These are phyloP conservation scores for Cotesia vestalis DNA, from an alignment of 1,140 invertebrate genomes.

Conservation along the genomic window DNA sequence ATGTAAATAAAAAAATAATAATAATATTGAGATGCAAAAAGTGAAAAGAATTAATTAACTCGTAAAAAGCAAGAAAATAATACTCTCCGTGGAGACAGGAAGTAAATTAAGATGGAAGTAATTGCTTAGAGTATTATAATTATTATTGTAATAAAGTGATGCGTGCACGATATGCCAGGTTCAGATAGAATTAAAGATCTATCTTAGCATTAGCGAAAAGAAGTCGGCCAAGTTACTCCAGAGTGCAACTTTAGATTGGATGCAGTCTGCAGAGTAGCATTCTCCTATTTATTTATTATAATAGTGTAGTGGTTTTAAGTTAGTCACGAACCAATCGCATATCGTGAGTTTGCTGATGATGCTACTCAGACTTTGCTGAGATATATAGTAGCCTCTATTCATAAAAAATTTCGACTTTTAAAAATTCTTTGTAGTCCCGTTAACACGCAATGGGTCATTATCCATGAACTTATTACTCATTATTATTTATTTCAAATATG, in stretches of 20 bases:
- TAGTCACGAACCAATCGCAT: conserved; percentile 5
- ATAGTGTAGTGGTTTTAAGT: not conserved
- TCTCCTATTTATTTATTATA: no score
- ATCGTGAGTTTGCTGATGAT: not conserved
- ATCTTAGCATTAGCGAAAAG: not conserved
- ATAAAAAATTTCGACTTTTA: no score
- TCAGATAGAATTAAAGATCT: conserved; percentile 6
- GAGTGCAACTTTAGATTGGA: not conserved
- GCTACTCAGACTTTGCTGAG: not conserved
- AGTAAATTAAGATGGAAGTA: not conserved
- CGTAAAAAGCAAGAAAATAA: not conserved
- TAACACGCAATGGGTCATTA: no score
- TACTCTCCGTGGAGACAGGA: not conserved
- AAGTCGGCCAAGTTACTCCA: not conserved
- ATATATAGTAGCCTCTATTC: not conserved
- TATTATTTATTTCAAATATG: no score
- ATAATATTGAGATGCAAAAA: not conserved
- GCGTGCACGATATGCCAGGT: not conserved
- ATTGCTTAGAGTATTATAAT: not conserved
- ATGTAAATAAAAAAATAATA: not conserved
- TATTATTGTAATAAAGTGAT: conserved; percentile 3
- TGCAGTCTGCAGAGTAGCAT: not conserved
- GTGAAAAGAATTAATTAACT: conserved; percentile 8
- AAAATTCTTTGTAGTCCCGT: no score
- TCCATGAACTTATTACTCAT: no score